phyloP scores from a whole-genome alignment of 2,113 vertebrate species.

The Albula goreensis region DNA sequence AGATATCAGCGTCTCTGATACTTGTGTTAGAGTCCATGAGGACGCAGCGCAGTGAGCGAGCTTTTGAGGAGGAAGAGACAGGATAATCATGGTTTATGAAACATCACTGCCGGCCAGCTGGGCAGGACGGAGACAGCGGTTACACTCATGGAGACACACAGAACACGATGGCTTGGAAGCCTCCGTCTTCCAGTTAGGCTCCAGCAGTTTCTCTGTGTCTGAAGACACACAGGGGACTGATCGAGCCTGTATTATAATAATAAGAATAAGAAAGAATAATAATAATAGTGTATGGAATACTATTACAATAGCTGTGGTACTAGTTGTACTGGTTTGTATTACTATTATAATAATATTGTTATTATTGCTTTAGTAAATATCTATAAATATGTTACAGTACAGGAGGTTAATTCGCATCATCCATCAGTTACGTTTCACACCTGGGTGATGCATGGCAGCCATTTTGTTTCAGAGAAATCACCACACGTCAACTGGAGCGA shows the following conservation, averaged over 20 bases:
- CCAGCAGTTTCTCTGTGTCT: not conserved
- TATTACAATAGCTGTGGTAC: no score
- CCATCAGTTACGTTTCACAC: not conserved
- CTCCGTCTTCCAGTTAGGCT: not conserved
- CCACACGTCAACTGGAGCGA: not conserved
- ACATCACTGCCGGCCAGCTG: not conserved
- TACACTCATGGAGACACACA: not conserved
- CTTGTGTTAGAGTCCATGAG: no score
- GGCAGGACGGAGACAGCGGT: not conserved
- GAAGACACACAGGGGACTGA: conserved; percentile 3
- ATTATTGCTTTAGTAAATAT: not conserved
- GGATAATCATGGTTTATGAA: no score
- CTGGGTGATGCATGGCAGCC: not conserved
- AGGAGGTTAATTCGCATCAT: not conserved
- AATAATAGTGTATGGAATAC: no score
- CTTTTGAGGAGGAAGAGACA: no score
- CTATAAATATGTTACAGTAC: not conserved
- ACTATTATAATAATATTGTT: not conserved
- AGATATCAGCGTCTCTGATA: no score
- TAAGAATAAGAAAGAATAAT: no score
- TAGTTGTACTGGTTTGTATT: no score
- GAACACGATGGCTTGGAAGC: not conserved
- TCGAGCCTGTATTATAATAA: no score
- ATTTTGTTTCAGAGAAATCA: not conserved
- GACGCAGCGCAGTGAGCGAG: no score